Percentiles rank a stretch among this genome's conserved stretches.
These are phyloP conservation scores for Heliconius cydno DNA, from an alignment of 2,888 invertebrate genomes.

Conservation along the genomic window DNA sequence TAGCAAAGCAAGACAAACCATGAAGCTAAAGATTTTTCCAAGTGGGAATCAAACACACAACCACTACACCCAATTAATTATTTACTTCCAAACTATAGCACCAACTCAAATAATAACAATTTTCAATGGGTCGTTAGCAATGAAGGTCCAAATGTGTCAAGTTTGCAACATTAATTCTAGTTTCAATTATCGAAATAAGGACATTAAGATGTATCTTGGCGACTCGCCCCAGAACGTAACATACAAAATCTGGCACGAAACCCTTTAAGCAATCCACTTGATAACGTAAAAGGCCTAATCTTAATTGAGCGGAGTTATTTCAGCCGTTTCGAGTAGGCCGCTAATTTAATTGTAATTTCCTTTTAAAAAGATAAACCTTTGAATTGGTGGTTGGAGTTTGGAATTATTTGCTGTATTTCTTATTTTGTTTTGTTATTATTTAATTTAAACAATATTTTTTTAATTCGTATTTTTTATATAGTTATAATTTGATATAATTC, in stretches of 20 bases:
- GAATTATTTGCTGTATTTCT: background rate
- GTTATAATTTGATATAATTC: too few relatives aligned
- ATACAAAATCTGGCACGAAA: slow-evolving; percentile 25
- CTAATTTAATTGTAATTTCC: slow-evolving; percentile 16
- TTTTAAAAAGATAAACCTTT: slow-evolving; percentile 23
- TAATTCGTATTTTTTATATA: too few relatives aligned
- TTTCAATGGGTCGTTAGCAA: background rate
- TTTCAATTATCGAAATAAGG: slow-evolving; percentile 26
- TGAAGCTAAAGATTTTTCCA: background rate
- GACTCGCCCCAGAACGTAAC: slow-evolving; percentile 6
- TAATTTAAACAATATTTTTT: too few relatives aligned
- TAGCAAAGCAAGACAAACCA: too few relatives aligned
- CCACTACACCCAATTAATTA: background rate
- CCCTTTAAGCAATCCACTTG: slow-evolving; percentile 22
- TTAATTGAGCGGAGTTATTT: slow-evolving; percentile 22
- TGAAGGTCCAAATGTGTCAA: slow-evolving; percentile 16
- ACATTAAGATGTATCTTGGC: slow-evolving; percentile 26
- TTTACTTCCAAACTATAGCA: too few relatives aligned
- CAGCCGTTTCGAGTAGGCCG: slow-evolving; percentile 7
- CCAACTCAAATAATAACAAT: background rate
- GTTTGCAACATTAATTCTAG: slow-evolving; percentile 20
- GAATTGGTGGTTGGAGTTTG: background rate
- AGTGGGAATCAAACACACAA: background rate
- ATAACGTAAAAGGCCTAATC: slow-evolving; percentile 25
- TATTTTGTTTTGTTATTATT: background rate